Evolutionary conservation across 2,888 invertebrate genomes (phyloP).

Genomic region (Prosapia bicincta): DNA sequence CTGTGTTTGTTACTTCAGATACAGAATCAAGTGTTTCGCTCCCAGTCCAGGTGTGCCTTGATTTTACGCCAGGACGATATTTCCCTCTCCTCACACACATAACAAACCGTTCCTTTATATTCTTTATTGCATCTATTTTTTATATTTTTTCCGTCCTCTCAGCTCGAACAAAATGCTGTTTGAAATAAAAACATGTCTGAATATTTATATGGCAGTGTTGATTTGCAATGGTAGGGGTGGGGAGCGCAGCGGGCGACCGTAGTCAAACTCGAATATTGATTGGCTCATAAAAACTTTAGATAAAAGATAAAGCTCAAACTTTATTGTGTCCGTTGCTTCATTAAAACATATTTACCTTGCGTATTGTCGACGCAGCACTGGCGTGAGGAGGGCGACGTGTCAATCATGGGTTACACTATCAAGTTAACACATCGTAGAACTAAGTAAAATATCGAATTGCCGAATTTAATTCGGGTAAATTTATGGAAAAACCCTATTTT

Average conservation of each 20-base stretch:
- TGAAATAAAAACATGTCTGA: constrained; percentile 19
- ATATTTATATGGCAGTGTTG: constrained; percentile 22
- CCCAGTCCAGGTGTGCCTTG: too few relatives aligned
- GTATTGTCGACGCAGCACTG: too few relatives aligned
- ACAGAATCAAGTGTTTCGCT: too few relatives aligned
- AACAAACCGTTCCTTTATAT: not conserved
- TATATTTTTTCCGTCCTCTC: not conserved
- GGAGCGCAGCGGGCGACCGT: not conserved
- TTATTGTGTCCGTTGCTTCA: not conserved
- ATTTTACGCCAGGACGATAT: not conserved
- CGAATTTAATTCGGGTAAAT: too few relatives aligned
- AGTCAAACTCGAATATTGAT: constrained; percentile 2
- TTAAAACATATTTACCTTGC: not conserved
- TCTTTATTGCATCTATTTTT: not conserved
- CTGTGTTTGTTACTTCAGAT: too few relatives aligned
- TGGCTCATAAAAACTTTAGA: not conserved
- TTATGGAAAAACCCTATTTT: too few relatives aligned
- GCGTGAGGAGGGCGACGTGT: too few relatives aligned
- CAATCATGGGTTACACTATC: too few relatives aligned
- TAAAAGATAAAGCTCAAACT: not conserved
- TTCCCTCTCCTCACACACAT: too few relatives aligned
- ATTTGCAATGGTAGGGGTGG: constrained; percentile 29
- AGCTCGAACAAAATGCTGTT: not conserved
- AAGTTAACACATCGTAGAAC: too few relatives aligned
- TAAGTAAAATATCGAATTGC: too few relatives aligned